Conservation (phyloP, 2,797 vertebrate species). For the Martes flavigula region DNA sequence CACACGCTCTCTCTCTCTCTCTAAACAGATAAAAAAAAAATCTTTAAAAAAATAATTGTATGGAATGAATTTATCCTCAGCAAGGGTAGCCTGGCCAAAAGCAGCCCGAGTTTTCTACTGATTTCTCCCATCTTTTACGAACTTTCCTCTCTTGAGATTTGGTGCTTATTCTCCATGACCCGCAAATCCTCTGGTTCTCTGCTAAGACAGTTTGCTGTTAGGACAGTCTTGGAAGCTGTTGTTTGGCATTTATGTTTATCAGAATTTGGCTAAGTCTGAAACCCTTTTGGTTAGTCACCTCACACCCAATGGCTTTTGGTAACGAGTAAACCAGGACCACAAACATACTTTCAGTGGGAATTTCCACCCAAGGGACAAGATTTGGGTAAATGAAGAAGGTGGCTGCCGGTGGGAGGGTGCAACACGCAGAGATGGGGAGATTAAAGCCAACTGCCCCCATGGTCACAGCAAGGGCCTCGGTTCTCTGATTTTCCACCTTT, state of each 20-base stretch:
- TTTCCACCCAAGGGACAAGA: background rate
- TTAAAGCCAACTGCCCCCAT: background rate
- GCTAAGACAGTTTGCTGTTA: background rate
- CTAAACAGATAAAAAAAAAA: background rate
- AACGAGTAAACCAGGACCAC: background rate
- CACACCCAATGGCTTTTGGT: background rate
- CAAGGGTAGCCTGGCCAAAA: background rate
- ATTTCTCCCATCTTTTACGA: background rate
- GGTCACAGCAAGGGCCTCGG: background rate
- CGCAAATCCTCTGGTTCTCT: background rate
- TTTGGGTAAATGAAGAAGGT: conserved; percentile 18
- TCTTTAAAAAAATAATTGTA: background rate
- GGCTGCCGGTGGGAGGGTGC: background rate
- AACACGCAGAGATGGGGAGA: fast-evolving
- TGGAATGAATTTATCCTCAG: background rate
- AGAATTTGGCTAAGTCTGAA: conserved; percentile 17
- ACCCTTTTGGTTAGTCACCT: background rate
- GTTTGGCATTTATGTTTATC: background rate
- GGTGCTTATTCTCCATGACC: background rate
- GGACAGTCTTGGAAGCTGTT: background rate
- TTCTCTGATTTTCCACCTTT: background rate
- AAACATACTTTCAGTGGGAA: background rate
- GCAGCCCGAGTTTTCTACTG: background rate
- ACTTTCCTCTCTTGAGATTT: background rate
- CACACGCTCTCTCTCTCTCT: too few species aligned